Percentiles rank a stretch among this genome's conserved stretches.
These are phyloP conservation scores for Hippocampus kuda DNA, from an alignment of 2,797 vertebrate species.

Conservation along the genomic window DNA sequence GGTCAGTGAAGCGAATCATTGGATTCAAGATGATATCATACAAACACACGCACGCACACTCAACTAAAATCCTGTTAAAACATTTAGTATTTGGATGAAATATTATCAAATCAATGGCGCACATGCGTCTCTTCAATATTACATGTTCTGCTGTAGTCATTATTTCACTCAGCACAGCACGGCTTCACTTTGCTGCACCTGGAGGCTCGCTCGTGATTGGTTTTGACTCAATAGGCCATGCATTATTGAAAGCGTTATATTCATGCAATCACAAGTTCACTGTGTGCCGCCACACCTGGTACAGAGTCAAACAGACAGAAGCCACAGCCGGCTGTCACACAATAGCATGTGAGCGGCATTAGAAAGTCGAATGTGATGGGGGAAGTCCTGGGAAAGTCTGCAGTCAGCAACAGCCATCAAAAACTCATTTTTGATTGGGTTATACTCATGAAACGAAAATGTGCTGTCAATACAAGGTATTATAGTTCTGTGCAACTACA, in stretches of 20 bases:
- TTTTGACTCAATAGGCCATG: conserved; percentile 39
- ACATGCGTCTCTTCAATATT: conserved; percentile 8
- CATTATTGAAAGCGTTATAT: conserved; percentile 46
- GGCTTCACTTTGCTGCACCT: conserved; percentile 28
- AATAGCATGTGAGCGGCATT: conserved; percentile 9
- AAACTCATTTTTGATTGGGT: neutral
- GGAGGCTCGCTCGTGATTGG: conserved; percentile 34
- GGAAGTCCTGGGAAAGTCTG: too few relatives aligned
- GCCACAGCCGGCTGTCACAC: conserved; percentile 23
- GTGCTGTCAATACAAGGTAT: too few relatives aligned
- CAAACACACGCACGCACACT: conserved; percentile 5
- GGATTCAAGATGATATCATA: conserved; percentile 22
- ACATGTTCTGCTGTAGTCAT: conserved; percentile 23
- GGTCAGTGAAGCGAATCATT: conserved; percentile 41
- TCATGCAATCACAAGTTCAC: conserved; percentile 42
- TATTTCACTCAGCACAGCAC: conserved; percentile 11
- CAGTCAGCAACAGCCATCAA: neutral
- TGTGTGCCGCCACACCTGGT: conserved; percentile 39
- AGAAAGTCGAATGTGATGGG: too few relatives aligned
- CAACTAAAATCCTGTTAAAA: conserved; percentile 1
- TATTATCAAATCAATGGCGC: neutral
- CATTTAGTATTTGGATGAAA: conserved; percentile 2
- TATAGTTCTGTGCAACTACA: too few relatives aligned
- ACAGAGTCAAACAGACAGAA: conserved; percentile 23
- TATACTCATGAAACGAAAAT: too few relatives aligned